phyloP scores from a whole-genome alignment of 1,140 invertebrate genomes.

The Cydia pomonella region DNA sequence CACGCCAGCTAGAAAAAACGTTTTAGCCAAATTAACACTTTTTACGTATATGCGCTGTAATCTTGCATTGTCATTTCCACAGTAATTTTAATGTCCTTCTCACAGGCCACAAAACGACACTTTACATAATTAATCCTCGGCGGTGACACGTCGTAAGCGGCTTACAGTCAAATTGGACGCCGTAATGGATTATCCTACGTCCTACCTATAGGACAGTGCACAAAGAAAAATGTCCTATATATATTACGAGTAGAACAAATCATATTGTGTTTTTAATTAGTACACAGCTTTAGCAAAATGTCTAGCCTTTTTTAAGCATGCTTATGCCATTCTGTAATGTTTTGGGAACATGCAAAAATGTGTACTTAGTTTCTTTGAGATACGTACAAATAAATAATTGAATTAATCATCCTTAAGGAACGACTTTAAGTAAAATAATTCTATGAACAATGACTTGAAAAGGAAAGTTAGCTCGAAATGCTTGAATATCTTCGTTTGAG shows the following conservation, averaged over 20 bases:
- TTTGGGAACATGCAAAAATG: too few relatives aligned
- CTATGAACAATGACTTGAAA: too few relatives aligned
- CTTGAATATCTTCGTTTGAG: too few relatives aligned
- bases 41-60: not conserved
- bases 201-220: conserved; percentile 4
- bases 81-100: conserved; percentile 33
- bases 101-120: conserved; percentile 42
- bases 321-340: too few relatives aligned
- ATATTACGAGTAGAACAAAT: too few relatives aligned
- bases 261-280: not conserved
- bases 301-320: not conserved
- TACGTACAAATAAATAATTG: too few relatives aligned
- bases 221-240: not conserved
- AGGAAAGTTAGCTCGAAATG: too few relatives aligned
- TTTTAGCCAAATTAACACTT: conserved; percentile 7
- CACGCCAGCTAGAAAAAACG: conserved; percentile 34
- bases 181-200: conserved; percentile 23
- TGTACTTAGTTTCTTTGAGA: too few relatives aligned
- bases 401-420: too few relatives aligned
- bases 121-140: conserved; percentile 62
- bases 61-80: conserved; percentile 2
- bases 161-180: conserved; percentile 41
- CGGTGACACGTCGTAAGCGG: conserved; percentile 50
- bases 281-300: not conserved
- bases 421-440: too few relatives aligned